phyloP scores from a whole-genome alignment of 35 echinoderm and acorn worm species.

The Apostichopus parvimensis region DNA sequence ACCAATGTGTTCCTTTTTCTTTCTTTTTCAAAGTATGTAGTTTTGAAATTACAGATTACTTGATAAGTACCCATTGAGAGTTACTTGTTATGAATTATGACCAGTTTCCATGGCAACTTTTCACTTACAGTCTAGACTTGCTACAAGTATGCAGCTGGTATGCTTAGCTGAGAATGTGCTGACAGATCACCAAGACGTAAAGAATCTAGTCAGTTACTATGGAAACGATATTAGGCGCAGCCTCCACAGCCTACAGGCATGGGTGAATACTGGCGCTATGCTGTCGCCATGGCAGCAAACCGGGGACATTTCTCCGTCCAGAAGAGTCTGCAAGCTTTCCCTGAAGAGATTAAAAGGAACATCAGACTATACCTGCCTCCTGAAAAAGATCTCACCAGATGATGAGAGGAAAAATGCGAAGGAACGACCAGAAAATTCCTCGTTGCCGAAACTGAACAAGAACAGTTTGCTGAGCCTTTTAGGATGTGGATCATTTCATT shows the following conservation, averaged over 20 bases:
- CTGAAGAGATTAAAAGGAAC: constrained; percentile 26
- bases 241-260: constrained; percentile 64
- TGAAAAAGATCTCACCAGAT: not conserved
- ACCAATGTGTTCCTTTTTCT: too few relatives aligned
- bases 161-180: constrained; percentile 87
- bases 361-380: not conserved
- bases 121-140: constrained; percentile 56
- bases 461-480: constrained; percentile 16
- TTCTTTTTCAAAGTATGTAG: not conserved
- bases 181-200: constrained; percentile 62
- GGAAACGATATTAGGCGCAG: constrained; percentile 80
- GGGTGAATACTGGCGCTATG: constrained; percentile 73
- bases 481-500: not conserved
- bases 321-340: constrained; percentile 39
- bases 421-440: not conserved
- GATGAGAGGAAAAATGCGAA: not conserved
- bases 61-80: not conserved
- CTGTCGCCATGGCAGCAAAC: constrained; percentile 29
- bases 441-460: not conserved
- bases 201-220: constrained; percentile 44
- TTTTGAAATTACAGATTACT: not conserved
- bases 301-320: not conserved
- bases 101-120: too few relatives aligned
- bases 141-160: constrained; percentile 75
- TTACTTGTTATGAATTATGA: too few relatives aligned